Percentiles rank a stretch among this genome's conserved stretches.
Conservation (phyloP, 2,888 invertebrate species). For the Diarsia brunnea region DNA sequence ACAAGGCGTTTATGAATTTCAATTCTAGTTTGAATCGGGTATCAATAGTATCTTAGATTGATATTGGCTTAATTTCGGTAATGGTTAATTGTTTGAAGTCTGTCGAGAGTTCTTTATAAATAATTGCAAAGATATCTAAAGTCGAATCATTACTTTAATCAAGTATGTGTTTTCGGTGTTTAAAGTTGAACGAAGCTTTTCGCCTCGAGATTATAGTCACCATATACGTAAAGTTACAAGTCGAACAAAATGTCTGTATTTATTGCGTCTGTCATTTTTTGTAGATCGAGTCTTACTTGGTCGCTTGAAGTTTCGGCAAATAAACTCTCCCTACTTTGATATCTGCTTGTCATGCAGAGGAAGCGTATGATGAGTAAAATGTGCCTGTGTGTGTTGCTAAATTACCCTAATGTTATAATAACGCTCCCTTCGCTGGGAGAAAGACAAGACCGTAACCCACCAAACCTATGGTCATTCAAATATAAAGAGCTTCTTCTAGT, state of each 20-base stretch:
- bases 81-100: constrained; percentile 31
- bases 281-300: too few relatives aligned
- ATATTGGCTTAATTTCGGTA: constrained; percentile 34
- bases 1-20: constrained; percentile 34
- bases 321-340: not conserved
- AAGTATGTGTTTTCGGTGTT: not conserved
- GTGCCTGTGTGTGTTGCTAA: not conserved
- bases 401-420: not conserved
- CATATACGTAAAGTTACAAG: not conserved
- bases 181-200: not conserved
- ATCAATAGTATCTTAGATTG: constrained; percentile 27
- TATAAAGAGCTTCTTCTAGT: not conserved
- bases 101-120: constrained; percentile 5
- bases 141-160: not conserved
- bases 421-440: not conserved
- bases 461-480: too few relatives aligned
- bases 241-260: not conserved
- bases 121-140: not conserved
- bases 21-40: constrained; percentile 35
- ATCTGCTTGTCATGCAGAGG: not conserved
- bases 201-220: not conserved
- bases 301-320: not conserved
- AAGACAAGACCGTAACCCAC: not conserved
- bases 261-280: too few relatives aligned
- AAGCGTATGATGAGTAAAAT: not conserved